Evolutionary conservation across 2,797 vertebrate genomes (phyloP).

Genomic region (Propithecus perrieri): DNA sequence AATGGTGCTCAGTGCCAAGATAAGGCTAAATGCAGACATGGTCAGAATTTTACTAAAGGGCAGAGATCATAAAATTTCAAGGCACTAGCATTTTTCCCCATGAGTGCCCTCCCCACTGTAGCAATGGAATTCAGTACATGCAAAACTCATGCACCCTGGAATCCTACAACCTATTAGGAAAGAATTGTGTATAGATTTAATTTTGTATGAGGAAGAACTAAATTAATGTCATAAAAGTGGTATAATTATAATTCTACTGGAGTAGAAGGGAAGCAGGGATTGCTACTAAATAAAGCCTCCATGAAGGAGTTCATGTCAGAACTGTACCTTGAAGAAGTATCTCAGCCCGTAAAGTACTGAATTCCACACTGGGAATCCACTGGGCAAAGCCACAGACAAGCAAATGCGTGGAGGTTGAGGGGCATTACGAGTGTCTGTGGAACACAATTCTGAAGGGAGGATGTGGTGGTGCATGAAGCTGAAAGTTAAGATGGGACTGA

Average conservation of each 20-base stretch:
- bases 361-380: not conserved
- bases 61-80: not conserved
- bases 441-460: not conserved
- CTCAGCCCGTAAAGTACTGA: not conserved
- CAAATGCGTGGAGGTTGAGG: not conserved
- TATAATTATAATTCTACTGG: not conserved
- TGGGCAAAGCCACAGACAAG: not conserved
- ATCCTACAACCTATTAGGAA: not conserved
- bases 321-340: not conserved
- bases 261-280: not conserved
- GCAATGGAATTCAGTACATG: not conserved
- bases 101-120: not conserved
- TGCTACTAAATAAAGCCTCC: not conserved
- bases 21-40: not conserved
- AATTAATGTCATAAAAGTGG: not conserved
- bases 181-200: not conserved
- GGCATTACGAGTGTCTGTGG: too few species aligned
- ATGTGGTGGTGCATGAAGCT: not conserved
- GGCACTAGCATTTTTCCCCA: not conserved
- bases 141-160: not conserved
- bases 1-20: not conserved
- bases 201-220: not conserved
- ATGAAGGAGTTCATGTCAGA: not conserved
- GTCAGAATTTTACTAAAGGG: not conserved
- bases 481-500: not conserved